phyloP scores from a whole-genome alignment of 2,113 vertebrate genomes.

The Vombatus ursinus region DNA sequence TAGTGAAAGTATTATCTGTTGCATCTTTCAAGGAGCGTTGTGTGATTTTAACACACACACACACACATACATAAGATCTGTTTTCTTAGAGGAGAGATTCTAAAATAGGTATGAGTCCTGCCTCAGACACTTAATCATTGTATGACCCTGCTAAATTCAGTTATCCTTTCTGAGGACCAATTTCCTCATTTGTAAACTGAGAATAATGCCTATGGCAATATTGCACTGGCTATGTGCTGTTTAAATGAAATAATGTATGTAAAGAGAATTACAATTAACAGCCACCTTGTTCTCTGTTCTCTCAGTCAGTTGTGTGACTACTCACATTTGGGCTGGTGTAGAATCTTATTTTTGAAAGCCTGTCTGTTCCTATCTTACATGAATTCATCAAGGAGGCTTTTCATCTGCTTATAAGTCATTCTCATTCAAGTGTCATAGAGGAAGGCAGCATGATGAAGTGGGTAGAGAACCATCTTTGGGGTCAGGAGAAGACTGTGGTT shows the following conservation, averaged over 20 bases:
- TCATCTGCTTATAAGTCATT: neutral
- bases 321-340: neutral
- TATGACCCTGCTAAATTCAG: neutral
- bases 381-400: neutral
- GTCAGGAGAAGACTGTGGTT: neutral
- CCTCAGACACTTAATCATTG: neutral
- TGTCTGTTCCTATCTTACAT: neutral
- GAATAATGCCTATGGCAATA: neutral
- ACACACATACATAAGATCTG: neutral
- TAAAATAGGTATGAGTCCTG: neutral
- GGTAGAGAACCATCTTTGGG: neutral
- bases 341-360: neutral
- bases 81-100: neutral
- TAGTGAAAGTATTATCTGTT: neutral
- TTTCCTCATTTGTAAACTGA: neutral
- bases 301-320: neutral
- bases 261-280: neutral
- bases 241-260: neutral
- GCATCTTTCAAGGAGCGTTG: neutral
- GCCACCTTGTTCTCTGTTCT: neutral
- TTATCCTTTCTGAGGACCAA: neutral
- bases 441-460: neutral
- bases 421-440: neutral
- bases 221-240: neutral
- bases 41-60: neutral